Percentiles rank a stretch among this genome's conserved stretches.
Evolutionary conservation across 2,888 invertebrate genomes (phyloP).

Genomic region (Stratiomys singularior): DNA sequence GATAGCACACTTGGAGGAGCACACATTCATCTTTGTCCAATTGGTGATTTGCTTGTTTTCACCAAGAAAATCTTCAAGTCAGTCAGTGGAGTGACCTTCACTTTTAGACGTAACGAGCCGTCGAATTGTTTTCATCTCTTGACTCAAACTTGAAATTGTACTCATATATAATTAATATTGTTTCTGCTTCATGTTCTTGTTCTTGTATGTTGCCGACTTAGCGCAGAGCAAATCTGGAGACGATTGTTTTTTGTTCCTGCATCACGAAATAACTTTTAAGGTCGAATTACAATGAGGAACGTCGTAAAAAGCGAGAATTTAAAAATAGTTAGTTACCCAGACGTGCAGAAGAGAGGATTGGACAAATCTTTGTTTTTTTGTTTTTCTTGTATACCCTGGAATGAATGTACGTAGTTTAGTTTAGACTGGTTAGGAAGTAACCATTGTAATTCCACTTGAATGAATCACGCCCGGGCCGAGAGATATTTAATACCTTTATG

Average conservation of each 20-base stretch:
- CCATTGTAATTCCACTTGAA: neutral
- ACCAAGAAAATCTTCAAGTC: neutral
- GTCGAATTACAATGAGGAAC: conserved; percentile 9
- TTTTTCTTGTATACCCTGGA: neutral
- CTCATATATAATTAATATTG: neutral
- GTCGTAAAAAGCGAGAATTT: neutral
- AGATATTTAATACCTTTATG: neutral
- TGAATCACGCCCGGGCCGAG: neutral
- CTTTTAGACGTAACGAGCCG: conserved; percentile 28
- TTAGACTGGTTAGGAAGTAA: neutral
- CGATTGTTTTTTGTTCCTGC: neutral
- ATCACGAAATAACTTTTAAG: conserved; percentile 13
- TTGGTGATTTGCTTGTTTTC: neutral
- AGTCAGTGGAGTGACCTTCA: conserved; percentile 32
- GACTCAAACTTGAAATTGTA: neutral
- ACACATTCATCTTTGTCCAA: neutral
- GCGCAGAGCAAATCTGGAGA: conserved; percentile 1
- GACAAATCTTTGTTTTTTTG: neutral
- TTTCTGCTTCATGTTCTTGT: neutral
- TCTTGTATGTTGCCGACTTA: neutral
- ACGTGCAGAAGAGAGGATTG: neutral
- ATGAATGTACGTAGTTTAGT: neutral
- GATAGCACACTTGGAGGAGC: neutral
- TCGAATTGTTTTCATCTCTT: conserved; percentile 28
- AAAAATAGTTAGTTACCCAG: conserved; percentile 7